These are phyloP conservation scores for Trichoplusia ni DNA, from an alignment of 1,140 invertebrate genomes.

Conservation along the genomic window DNA sequence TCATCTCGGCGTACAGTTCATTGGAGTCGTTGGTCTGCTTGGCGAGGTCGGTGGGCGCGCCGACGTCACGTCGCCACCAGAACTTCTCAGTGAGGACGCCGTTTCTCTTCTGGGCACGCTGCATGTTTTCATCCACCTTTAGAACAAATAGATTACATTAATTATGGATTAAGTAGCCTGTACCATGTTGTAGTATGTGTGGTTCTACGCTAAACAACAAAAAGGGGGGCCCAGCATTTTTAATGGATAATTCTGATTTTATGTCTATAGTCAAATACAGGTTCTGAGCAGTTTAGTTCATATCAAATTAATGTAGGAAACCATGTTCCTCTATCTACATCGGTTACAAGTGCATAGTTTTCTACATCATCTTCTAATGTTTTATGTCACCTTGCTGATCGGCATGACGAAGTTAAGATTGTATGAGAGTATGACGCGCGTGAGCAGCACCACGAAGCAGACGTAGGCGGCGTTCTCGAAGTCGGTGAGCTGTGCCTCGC, in stretches of 20 bases:
- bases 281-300: no score
- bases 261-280: no score
- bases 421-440: conserved; percentile 97
- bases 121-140: conserved; percentile 98
- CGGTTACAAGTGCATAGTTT: no score
- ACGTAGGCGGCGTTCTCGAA: conserved; percentile 99
- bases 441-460: conserved; percentile 98
- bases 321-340: no score
- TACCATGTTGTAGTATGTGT: no score
- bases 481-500: conserved; percentile 98
- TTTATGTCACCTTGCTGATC: conserved; percentile 91
- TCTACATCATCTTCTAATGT: neutral
- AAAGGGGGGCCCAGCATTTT: no score
- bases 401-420: conserved; percentile 98
- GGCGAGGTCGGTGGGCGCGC: conserved; percentile 78
- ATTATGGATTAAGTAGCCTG: no score
- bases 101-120: conserved; percentile 94
- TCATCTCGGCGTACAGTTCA: conserved; percentile 88
- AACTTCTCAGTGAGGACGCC: conserved; percentile 92
- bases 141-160: neutral
- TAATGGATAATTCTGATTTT: no score
- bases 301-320: no score
- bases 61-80: conserved; percentile 94
- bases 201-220: no score
- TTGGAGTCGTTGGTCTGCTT: conserved; percentile 36